A percentile compares a stretch with the other conserved stretches of the same genome.
Conservation (phyloP, 2,113 vertebrate species). For the Lontra canadensis region DNA sequence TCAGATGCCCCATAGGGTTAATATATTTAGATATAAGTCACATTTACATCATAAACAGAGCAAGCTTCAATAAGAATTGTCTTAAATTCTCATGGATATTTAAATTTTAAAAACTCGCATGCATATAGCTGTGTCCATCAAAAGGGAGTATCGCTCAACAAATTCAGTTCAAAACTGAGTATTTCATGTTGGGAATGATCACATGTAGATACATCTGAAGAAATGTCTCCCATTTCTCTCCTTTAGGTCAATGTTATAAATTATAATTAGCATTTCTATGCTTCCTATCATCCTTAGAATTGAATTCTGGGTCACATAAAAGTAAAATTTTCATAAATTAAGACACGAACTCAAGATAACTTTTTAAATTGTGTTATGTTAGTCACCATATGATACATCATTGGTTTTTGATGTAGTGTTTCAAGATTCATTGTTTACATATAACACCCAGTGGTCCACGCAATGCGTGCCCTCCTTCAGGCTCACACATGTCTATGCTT, state of each 20-base stretch:
- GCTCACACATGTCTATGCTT: no score
- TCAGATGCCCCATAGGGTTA: neutral
- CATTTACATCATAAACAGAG: neutral
- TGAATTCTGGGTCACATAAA: neutral
- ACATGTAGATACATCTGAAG: neutral
- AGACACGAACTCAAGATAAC: neutral
- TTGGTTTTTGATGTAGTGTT: no score
- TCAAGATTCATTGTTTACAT: no score
- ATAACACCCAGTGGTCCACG: no score
- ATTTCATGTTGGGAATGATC: neutral
- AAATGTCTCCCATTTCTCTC: neutral
- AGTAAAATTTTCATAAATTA: neutral
- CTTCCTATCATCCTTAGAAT: neutral
- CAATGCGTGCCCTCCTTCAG: no score
- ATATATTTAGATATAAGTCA: neutral
- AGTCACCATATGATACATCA: no score
- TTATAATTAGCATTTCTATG: neutral
- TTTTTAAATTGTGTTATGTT: neutral
- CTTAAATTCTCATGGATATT: neutral
- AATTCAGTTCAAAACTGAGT: neutral
- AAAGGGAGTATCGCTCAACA: neutral
- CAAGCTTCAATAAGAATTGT: neutral
- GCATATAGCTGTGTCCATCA: neutral
- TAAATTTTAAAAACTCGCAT: no score
- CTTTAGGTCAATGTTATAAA: neutral